Evolutionary conservation across 2,113 vertebrate genomes (phyloP), one percentile per base, ranked within the genome.

Genomic region (Datnioides undecimradiatus): DNA sequence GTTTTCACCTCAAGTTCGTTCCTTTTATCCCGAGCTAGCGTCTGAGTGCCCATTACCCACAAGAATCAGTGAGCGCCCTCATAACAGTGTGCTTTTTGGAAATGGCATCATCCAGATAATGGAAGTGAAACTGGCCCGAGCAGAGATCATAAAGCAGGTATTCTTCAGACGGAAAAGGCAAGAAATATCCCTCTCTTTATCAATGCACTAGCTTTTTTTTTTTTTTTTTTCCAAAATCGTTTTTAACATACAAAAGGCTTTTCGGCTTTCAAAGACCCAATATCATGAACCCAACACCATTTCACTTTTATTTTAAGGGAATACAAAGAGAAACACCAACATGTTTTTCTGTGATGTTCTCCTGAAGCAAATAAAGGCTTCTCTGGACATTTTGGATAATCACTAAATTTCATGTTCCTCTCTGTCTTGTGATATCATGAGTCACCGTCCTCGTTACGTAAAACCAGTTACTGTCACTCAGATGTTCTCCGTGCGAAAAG

Each of bases 101-200:
- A 75, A 86, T 65, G 33, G 60, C 69, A 58, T 66, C 76, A 78
- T 86, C 33, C 51, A 85, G 76, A 84, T 83, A 88, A 82, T 82
- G 80, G 73, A 11, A 16, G 5, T 46, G 36, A 60, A 80, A 80
- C 27, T 11, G 68, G 34, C 45, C 40, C 38, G 40, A 73, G 31
- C 25, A 45, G 33, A 80, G 45, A 76, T 52, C 82, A 75, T 51
- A 68, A 54, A 31, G 48, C 4, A 79, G 54, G 27, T 33, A 46
- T 38, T 63, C 25, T 23, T 64, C 21, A 73, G 33, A n/a, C 41
- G 31, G 23, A 40, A 66, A 55, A 58, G 33, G 33, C 4, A 55
- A 54, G 21, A 23, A 52, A 63, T 73, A 55, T 31, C 21, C 13
- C 25, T 29, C 5, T n/a, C 19, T 62, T 77, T 25, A 66, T 40